phyloP scores from a whole-genome alignment of 2,113 vertebrate species.

The Salvelinus fontinalis region DNA sequence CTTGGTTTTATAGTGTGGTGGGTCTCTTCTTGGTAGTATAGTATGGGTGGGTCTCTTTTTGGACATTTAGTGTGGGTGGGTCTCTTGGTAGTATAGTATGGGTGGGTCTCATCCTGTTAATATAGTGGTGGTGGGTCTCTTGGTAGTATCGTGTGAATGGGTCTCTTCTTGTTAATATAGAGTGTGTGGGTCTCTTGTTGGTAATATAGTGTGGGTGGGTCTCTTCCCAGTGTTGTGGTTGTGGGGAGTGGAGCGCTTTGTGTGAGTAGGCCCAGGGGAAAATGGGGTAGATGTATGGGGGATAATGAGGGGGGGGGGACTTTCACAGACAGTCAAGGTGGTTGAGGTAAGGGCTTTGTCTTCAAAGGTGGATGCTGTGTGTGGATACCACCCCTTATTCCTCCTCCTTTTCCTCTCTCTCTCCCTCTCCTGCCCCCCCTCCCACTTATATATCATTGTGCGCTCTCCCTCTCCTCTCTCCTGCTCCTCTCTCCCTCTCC shows the following conservation, averaged over 20 bases:
- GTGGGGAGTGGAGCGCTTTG: background rate
- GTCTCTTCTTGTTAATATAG: too few relatives aligned
- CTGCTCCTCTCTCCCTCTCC: background rate
- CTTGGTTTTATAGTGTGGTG: too few relatives aligned
- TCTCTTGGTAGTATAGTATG: too few relatives aligned
- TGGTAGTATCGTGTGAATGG: too few relatives aligned
- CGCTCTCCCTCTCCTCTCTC: background rate
- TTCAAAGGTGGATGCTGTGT: conserved; percentile 25
- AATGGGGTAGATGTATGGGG: background rate
- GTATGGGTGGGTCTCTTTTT: too few relatives aligned
- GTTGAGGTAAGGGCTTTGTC: conserved; percentile 39
- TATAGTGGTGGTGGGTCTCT: background rate
- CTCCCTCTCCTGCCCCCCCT: background rate
- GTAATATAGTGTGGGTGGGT: background rate
- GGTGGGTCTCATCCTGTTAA: rapidly evolving
- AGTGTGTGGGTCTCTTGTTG: too few relatives aligned
- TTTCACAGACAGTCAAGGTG: background rate
- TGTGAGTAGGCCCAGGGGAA: conserved; percentile 7
- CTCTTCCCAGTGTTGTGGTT: background rate
- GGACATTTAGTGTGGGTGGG: too few relatives aligned
- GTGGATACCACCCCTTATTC: conserved; percentile 14
- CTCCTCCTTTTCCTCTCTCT: background rate
- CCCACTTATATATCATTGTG: background rate
- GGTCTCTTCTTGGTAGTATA: too few relatives aligned
- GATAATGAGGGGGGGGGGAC: conserved; percentile 5